phyloP scores from a whole-genome alignment of 1,140 invertebrate genomes.

The Myzus persicae region DNA sequence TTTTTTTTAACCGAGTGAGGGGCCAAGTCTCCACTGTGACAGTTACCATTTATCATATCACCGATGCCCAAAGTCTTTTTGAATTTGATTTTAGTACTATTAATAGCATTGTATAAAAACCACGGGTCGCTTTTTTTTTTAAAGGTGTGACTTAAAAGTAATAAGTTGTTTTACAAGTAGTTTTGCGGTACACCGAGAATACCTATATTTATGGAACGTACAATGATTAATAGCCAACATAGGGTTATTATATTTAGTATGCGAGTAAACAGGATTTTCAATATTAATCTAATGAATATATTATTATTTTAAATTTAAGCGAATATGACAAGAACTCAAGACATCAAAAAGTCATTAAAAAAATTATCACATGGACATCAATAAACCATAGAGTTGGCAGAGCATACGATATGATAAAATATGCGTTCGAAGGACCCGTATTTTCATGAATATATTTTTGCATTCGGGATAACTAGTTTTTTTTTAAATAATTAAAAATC shows the following conservation, averaged over 20 bases:
- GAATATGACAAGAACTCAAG: not conserved
- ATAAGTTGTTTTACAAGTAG: not conserved
- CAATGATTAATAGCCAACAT: constrained; percentile 11
- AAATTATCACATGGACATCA: not conserved
- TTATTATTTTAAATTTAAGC: not conserved
- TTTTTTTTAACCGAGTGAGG: not conserved
- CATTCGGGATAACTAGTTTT: not conserved
- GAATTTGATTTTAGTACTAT: not conserved
- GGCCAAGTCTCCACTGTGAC: no score
- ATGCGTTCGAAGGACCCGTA: not conserved
- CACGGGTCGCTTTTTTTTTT: not conserved
- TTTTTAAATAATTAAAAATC: not conserved
- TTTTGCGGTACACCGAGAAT: not conserved
- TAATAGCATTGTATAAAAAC: not conserved
- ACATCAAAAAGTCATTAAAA: not conserved
- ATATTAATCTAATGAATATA: not conserved
- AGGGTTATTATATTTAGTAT: not conserved
- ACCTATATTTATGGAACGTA: not conserved
- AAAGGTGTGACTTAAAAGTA: not conserved
- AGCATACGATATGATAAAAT: not conserved
- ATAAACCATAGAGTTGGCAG: not conserved
- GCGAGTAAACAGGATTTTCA: not conserved
- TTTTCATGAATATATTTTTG: not conserved
- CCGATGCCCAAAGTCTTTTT: not conserved
- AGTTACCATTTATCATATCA: not conserved